Base-by-base conservation (phyloP, 2,888 invertebrate genomes). In the Tholera decimalis region DNA sequence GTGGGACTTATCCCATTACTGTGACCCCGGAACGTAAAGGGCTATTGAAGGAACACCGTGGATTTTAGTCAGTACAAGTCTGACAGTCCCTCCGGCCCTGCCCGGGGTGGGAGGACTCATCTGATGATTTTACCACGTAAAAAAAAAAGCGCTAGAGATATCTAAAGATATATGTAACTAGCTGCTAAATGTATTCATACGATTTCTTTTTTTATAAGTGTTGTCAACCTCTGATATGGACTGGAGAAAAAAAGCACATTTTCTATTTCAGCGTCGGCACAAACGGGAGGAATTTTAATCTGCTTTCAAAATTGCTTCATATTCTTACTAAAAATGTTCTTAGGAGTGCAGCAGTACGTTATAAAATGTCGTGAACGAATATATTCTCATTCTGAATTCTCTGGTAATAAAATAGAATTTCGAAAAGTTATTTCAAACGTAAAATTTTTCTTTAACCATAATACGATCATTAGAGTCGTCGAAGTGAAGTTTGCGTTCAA, bases 401-500 rank as follows among this genome's bases (percentile, higher is more conserved):
- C 49, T 15, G 18, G 43, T 50, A 46, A 44, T 60, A 66, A 61
- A 59, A 18, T 63, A 11, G 46, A 62, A 53, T 62, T 49, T 73
- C 2, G 28, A 44, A 35, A 54, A 66, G 33, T 64, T 26, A 59
- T 58, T 60, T 28, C 4, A 66, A 67, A 43, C n/a, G 28, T 22
- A 61, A 49, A 67, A 60, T 57, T 75, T 77, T 78, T 72, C 70
- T 62, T 77, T 68, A 80, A 73, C 82, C 74, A 80, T 64, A 72
- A 64, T 61, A 61, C 79, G 82, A 80, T 89, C 86, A 89, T 90
- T 87, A 89, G 66, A 82, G 67, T 83, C 70, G 73, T 84, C 83
- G 88, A 91, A 92, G 88, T 91, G 88, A 88, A 81, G 82, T 82
- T 77, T 77, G 66, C 76, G 78, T 85, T 83, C 80, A 89, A 90